Evolutionary conservation across 1,140 invertebrate genomes (phyloP).

Genomic region (Zaprionus davidi): DNA sequence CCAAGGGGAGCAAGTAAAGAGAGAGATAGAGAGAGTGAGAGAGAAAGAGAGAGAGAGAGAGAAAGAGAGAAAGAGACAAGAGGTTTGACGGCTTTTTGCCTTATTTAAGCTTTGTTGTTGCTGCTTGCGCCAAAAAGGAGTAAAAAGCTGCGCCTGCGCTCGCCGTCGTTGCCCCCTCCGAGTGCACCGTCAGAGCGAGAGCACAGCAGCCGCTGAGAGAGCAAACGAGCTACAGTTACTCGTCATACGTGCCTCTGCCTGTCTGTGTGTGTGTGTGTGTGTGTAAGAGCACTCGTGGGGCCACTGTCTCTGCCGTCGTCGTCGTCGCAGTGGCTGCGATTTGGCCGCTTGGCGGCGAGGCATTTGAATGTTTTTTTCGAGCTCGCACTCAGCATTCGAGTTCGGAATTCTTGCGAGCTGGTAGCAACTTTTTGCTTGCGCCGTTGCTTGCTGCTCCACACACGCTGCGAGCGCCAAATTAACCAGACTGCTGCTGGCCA

Average conservation of each 20-base stretch:
- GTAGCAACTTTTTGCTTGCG: conserved; percentile 76
- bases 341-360: conserved; percentile 71
- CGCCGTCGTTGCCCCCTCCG: conserved; percentile 26
- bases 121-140: conserved; percentile 59
- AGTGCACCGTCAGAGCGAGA: conserved; percentile 53
- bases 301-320: conserved; percentile 33
- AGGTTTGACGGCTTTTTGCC: conserved; percentile 29
- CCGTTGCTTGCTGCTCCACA: conserved; percentile 49
- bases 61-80: conserved; percentile 33
- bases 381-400: conserved; percentile 80
- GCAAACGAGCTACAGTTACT: conserved; percentile 34
- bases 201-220: conserved; percentile 38
- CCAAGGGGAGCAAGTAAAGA: conserved; percentile 2
- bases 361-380: conserved; percentile 84
- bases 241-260: neutral
- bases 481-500: conserved; percentile 36
- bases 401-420: conserved; percentile 84
- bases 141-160: conserved; percentile 74
- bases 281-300: conserved; percentile 35
- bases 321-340: conserved; percentile 69
- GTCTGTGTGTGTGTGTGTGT: conserved; percentile 2
- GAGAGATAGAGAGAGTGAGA: conserved; percentile 10
- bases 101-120: conserved; percentile 15
- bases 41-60: conserved; percentile 16
- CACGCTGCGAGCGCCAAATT: conserved; percentile 54